Evolutionary conservation across 2,113 vertebrate genomes (phyloP), one percentile per base, ranked within the genome.

Genomic region (Hydrochoerus hydrochaeris): DNA sequence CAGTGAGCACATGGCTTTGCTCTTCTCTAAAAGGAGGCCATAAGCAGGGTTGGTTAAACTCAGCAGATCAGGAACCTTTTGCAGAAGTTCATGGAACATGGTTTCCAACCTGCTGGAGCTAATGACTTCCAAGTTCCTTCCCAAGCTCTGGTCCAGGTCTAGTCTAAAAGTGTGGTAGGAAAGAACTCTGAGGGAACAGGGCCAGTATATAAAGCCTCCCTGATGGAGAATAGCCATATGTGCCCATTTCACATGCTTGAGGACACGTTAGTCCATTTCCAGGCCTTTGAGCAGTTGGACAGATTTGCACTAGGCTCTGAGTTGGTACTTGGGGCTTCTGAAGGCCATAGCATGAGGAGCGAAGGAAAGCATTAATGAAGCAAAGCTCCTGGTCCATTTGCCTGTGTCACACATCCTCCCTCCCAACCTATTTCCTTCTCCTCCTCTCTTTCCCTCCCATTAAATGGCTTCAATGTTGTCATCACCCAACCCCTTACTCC

Each of bases 191-290:
- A 13, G 52, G 46, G 35, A 77, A 60, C 63, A 44, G 71, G 46
- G 28, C 6, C 16, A 1, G 16, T 0, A 4, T 3, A 20, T 38
- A 58, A 14, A 17, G 30, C 3, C 35, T 54, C n/a, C 62, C 32
- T 13, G 14, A 35, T 65, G 26, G n/a, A 1, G 3, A 22, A 6
- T 1, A 30, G 5, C 46, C 46, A 4, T 19, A 0, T 0, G 13
- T 11, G 16, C 49, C 7, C 7, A 35, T 30, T 58, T 32, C 30
- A 11, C 12, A 1, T 7, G 20, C n/a, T 41, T 88, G n/a, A 41
- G 77, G 62, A 62, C 0, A 14, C 19, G 1, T 19, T 3, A 2
- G 24, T 41, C 32, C 38, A 7, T 6, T 26, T 38, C 30, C 19
- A n/a, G 35, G 65, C 78, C 44, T 69, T 65, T 60, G 44, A 52